Conservation (phyloP, 1,140 invertebrate species). For the Pollicipes pollicipes region DNA sequence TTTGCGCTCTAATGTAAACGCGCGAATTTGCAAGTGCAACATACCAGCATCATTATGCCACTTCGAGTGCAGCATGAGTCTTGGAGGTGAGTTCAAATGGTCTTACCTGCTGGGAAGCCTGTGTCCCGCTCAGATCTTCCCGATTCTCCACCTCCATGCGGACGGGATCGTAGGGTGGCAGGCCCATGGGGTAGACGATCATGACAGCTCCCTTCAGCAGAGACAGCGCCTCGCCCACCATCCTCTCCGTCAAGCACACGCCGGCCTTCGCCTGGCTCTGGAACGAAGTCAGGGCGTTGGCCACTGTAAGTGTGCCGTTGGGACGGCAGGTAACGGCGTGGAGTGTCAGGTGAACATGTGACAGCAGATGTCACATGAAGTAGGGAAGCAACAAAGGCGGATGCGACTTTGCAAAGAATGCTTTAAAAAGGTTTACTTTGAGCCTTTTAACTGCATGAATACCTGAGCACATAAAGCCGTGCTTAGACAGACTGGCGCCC, state of each 20-base stretch:
- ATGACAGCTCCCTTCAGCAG: slow-evolving; percentile 65
- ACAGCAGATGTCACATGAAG: too few species aligned
- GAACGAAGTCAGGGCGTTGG: slow-evolving; percentile 49
- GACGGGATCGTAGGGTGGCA: slow-evolving; percentile 79
- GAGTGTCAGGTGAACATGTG: too few species aligned
- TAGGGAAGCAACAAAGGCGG: too few species aligned
- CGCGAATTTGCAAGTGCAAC: too few species aligned
- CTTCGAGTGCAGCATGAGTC: slow-evolving; percentile 29
- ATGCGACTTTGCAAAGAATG: too few species aligned
- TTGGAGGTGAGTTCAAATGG: too few species aligned
- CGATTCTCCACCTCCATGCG: slow-evolving; percentile 72
- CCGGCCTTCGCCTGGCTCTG: background rate
- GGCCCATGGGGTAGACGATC: slow-evolving; percentile 84
- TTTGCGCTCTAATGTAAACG: too few species aligned
- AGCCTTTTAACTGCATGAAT: too few species aligned
- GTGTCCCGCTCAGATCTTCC: slow-evolving; percentile 69
- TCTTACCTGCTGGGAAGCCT: slow-evolving; percentile 51
- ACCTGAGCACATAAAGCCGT: too few species aligned
- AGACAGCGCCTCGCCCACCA: slow-evolving; percentile 47
- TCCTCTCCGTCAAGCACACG: slow-evolving; percentile 41
- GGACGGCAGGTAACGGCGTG: too few species aligned
- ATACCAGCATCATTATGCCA: slow-evolving; percentile 61
- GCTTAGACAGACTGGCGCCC: too few species aligned
- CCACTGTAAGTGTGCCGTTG: slow-evolving; percentile 44
- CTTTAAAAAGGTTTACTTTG: too few species aligned